Conservation (phyloP, 1,140 invertebrate species). For the Cylas formicarius region DNA sequence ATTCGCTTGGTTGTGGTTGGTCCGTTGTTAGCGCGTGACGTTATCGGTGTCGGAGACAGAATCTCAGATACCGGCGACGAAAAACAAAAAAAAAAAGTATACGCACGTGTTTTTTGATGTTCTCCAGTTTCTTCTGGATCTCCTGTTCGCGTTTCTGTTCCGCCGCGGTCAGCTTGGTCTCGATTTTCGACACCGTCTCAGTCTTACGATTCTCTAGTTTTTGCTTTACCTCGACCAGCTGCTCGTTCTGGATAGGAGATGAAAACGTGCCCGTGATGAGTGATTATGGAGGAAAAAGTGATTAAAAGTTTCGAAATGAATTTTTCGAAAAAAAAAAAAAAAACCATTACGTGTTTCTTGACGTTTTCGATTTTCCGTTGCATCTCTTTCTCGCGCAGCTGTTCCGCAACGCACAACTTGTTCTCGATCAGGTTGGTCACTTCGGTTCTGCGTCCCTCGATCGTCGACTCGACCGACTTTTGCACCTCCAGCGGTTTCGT, state of each 20-base stretch:
- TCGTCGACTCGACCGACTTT: slow-evolving; percentile 50
- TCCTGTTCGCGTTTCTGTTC: slow-evolving; percentile 72
- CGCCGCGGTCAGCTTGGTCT: slow-evolving; percentile 64
- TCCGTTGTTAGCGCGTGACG: neutral
- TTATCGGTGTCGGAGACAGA: neutral
- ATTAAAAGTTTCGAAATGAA: slow-evolving; percentile 1
- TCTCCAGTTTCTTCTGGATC: slow-evolving; percentile 71
- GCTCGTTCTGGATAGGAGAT: slow-evolving; percentile 32
- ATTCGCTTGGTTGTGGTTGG: no score
- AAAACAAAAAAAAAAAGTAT: slow-evolving; percentile 19
- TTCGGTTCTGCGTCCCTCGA: slow-evolving; percentile 56
- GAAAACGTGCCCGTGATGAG: slow-evolving; percentile 5
- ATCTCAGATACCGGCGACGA: neutral
- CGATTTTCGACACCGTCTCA: slow-evolving; percentile 61
- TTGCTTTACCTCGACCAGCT: slow-evolving; percentile 59
- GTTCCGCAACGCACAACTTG: slow-evolving; percentile 66
- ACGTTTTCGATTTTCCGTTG: slow-evolving; percentile 71
- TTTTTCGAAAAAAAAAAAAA: slow-evolving; percentile 8
- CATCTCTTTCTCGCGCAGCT: slow-evolving; percentile 70
- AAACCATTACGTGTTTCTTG: slow-evolving; percentile 62
- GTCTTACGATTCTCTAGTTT: slow-evolving; percentile 54
- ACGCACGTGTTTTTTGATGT: slow-evolving; percentile 69
- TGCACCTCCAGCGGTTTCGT: slow-evolving; percentile 41
- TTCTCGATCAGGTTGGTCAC: slow-evolving; percentile 62
- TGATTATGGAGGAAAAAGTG: neutral